Evolutionary conservation across 2,113 vertebrate genomes (phyloP).

Genomic region (Lethenteron reissneri): DNA sequence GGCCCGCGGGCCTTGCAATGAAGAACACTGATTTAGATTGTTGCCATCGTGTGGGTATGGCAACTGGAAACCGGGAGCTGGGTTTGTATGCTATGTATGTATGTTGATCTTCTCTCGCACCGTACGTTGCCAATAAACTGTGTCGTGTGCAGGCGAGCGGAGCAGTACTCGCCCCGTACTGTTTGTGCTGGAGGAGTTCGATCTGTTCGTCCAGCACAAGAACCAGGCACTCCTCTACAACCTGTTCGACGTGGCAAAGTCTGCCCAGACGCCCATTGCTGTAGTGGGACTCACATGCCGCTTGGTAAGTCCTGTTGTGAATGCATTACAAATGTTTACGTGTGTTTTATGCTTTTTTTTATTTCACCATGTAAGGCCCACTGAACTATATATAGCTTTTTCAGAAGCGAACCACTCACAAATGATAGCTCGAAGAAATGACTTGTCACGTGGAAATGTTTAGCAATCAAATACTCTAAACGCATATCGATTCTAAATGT

Average conservation of each 20-base stretch:
- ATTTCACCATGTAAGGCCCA: no score
- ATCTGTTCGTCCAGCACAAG: constrained; percentile 86
- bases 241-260: constrained; percentile 78
- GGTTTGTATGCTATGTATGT: not conserved
- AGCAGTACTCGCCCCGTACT: constrained; percentile 53
- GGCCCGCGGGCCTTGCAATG: not conserved
- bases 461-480: no score
- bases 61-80: not conserved
- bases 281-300: constrained; percentile 78
- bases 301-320: constrained; percentile 32
- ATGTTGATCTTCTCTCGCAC: not conserved
- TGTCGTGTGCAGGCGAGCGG: constrained; percentile 34
- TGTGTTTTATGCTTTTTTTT: no score
- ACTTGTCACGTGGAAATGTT: no score
- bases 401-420: no score
- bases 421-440: no score
- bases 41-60: not conserved
- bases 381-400: no score
- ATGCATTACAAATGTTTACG: not conserved
- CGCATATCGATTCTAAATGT: no score
- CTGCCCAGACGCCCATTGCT: constrained; percentile 66
- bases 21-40: not conserved
- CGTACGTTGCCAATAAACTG: not conserved
- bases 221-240: constrained; percentile 92
- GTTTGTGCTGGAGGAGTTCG: constrained; percentile 82